phyloP scores from a whole-genome alignment of 2,113 vertebrate species.

The Centropristis striata region DNA sequence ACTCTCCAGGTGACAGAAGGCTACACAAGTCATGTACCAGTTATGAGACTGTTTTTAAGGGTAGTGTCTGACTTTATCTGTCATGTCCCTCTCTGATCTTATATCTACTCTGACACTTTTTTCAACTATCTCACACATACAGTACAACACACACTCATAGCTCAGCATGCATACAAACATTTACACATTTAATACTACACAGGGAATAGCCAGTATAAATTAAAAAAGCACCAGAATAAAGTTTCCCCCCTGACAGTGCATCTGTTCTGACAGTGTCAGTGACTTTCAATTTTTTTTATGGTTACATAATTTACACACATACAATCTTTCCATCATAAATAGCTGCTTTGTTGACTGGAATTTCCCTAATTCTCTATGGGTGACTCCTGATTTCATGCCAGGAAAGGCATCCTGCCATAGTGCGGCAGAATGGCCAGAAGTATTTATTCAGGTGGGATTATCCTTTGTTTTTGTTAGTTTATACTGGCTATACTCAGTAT shows the following conservation, averaged over 20 bases:
- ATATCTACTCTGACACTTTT: conserved; percentile 42
- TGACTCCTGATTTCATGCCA: neutral
- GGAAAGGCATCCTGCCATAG: conserved; percentile 23
- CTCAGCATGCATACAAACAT: conserved; percentile 58
- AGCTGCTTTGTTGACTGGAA: conserved; percentile 22
- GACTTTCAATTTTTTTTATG: conserved; percentile 2
- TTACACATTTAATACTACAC: conserved; percentile 37
- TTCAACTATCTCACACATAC: conserved; percentile 46
- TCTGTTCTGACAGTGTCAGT: neutral
- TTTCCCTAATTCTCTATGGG: conserved; percentile 13
- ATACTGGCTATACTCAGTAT: conserved; percentile 52
- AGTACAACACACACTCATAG: conserved; percentile 38
- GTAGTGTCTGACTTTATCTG: conserved; percentile 58
- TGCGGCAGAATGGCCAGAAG: conserved; percentile 6
- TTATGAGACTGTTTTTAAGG: conserved; percentile 53
- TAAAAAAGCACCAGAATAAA: conserved; percentile 4
- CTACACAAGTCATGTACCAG: conserved; percentile 66
- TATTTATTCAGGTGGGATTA: conserved; percentile 22
- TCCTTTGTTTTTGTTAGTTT: conserved; percentile 41
- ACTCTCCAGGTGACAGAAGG: conserved; percentile 57
- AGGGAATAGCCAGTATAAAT: conserved; percentile 51
- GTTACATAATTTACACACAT: neutral
- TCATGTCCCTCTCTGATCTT: conserved; percentile 50
- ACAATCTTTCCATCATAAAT: conserved; percentile 14
- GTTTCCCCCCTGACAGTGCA: neutral